phyloP scores from a whole-genome alignment of 2,888 invertebrate species.

The Chloromyia formosa region DNA sequence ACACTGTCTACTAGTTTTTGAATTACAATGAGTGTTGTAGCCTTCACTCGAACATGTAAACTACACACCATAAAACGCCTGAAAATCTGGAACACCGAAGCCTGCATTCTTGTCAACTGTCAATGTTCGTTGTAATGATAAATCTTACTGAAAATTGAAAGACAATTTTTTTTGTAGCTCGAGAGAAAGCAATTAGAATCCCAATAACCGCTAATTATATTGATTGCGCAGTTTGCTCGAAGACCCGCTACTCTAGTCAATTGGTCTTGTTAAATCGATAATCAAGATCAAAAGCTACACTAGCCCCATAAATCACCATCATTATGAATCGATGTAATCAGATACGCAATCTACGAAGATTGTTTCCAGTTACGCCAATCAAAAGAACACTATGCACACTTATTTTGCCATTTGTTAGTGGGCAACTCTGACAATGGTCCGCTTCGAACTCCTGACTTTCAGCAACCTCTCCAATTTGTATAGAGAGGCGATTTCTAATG shows the following conservation, averaged over 20 bases:
- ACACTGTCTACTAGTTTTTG: too few species aligned
- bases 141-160: too few species aligned
- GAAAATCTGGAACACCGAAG: too few species aligned
- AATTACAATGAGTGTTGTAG: too few species aligned
- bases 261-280: neutral
- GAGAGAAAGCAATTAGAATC: too few species aligned
- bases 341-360: conserved; percentile 4
- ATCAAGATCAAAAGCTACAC: neutral
- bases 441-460: neutral
- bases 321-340: neutral
- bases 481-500: neutral
- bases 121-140: too few species aligned
- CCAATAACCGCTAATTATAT: too few species aligned
- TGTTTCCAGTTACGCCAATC: conserved; percentile 7
- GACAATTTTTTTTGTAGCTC: too few species aligned
- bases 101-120: too few species aligned
- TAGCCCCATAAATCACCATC: conserved; percentile 2
- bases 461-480: neutral
- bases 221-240: too few species aligned
- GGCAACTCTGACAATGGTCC: neutral
- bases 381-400: neutral
- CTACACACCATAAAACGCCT: too few species aligned
- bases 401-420: neutral
- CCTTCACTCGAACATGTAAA: too few species aligned
- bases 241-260: neutral